Base-by-base conservation (phyloP, 1,140 invertebrate species). In the Ceratina japonica region DNA sequence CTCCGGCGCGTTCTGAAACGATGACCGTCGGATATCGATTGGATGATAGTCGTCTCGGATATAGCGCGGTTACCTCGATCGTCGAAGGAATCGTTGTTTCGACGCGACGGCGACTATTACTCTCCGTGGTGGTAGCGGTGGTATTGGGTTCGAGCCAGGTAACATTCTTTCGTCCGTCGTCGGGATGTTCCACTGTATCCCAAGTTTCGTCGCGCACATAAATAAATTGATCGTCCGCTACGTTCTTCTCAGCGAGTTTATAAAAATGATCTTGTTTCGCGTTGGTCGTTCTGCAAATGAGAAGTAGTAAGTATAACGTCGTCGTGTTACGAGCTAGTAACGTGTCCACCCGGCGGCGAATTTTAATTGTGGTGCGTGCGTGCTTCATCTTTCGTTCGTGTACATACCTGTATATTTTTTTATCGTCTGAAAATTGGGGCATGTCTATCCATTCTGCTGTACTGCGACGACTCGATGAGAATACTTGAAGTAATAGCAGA, bases 371-470 rank as follows among this genome's bases (percentile, higher is more conserved):
- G 3, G 10, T 44, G 0, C 37, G 37, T 44, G 37, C 37, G 37
- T 44, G 37, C 37, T 44, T 44, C 27, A 4, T 44, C 5, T 44
- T 7, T 44, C 5, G 10, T 8, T 18, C 20, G 27, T 27, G 3
- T 13, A 13, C 54, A 51, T 74, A 78, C 80, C 89, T 85, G 78
- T 92, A 92, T 70, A 92, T 72, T 68, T 88, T 91, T 1, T 63
- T 63, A 7, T 88, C 83, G 58, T 91, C 86, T 2, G 91, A 92
- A 70, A 92, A 92, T 71, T 92, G 85, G 0, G 91, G 91, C 31
- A 92, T 82, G 5, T 92, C 90, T 7, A 92, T 71, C 91, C 91
- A 92, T 73, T 91, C 91, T 44, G 78, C 77, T n/a, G 72, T 62
- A 58, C 22, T 81, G 10, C 10, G 10, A 49, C n/a, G 16, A 2